phyloP scores from a whole-genome alignment of 1,140 invertebrate species.

The Cyphomyrmex costatus region DNA sequence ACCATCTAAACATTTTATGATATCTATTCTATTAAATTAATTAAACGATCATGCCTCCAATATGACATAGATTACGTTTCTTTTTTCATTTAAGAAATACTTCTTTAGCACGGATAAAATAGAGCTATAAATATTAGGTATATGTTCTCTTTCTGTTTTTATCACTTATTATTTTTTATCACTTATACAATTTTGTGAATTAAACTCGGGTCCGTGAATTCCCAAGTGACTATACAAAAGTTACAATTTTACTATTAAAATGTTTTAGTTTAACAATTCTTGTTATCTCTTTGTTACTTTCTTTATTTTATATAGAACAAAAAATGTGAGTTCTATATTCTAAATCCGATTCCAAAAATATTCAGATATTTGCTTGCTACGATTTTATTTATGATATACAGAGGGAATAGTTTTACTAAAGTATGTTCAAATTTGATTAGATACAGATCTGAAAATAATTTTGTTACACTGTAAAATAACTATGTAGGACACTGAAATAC shows the following conservation, averaged over 20 bases:
- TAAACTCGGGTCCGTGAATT: neutral
- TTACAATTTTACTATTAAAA: neutral
- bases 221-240: neutral
- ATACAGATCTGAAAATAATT: no score
- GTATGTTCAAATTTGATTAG: no score
- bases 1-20: neutral
- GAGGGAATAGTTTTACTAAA: no score
- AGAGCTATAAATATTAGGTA: neutral
- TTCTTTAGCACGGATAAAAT: neutral
- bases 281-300: neutral
- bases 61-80: neutral
- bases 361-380: neutral
- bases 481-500: no score
- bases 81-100: neutral
- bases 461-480: no score
- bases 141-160: neutral
- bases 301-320: neutral
- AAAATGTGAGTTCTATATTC: neutral
- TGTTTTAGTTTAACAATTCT: neutral
- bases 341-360: neutral
- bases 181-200: neutral
- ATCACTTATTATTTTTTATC: no score
- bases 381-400: neutral
- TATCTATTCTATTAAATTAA: constrained; percentile 3
- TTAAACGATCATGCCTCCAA: constrained; percentile 17